Conservation (phyloP, 2,797 vertebrate genomes). For the Mus caroli region DNA sequence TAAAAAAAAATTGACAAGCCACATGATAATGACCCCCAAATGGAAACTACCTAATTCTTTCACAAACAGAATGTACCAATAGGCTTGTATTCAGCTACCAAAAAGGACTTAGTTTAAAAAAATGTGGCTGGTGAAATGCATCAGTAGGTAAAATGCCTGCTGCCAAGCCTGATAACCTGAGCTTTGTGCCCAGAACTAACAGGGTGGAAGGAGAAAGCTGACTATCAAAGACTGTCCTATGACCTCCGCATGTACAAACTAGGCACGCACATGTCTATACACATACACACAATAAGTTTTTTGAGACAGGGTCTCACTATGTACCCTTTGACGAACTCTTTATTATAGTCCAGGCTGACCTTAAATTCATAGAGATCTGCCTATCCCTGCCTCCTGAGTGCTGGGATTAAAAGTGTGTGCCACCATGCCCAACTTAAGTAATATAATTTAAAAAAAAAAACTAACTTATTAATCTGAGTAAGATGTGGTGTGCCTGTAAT, state of each 20-base stretch:
- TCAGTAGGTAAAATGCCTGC: background rate
- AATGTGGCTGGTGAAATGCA: background rate
- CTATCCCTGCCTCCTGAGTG: background rate
- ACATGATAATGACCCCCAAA: slow-evolving; percentile 25
- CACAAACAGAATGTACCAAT: slow-evolving; percentile 4
- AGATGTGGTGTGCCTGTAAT: background rate
- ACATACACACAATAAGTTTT: background rate
- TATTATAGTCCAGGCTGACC: background rate
- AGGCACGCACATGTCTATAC: background rate
- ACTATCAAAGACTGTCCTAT: background rate
- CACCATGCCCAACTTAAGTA: background rate
- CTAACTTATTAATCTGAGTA: background rate
- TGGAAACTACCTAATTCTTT: slow-evolving; percentile 4
- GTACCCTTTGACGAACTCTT: background rate
- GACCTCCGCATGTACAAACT: no score
- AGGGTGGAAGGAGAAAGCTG: background rate
- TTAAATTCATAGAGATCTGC: background rate
- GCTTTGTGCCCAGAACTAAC: background rate
- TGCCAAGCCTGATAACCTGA: background rate
- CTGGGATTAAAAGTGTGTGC: background rate
- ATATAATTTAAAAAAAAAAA: background rate
- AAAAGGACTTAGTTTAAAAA: background rate
- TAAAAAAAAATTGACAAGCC: slow-evolving; percentile 35
- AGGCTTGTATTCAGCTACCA: background rate
- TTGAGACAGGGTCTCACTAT: background rate